Evolutionary conservation across 2,888 invertebrate species (phyloP).

Genomic region (Cataglyphis rosenhaueri): DNA sequence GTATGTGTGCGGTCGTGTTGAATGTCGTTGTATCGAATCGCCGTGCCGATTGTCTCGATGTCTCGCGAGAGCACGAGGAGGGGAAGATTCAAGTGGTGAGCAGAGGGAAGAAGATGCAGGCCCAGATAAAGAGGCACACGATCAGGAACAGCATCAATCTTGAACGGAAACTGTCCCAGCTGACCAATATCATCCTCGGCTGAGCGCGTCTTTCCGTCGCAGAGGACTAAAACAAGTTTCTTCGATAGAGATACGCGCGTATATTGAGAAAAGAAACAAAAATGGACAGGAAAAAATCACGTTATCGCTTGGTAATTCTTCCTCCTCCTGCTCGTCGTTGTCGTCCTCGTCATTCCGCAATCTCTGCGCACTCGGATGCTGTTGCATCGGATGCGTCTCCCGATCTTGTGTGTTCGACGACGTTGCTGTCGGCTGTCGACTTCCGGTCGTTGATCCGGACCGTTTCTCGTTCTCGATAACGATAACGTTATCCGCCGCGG

Average conservation of each 20-base stretch:
- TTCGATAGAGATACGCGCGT: not conserved
- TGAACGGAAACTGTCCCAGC: slow-evolving; percentile 86
- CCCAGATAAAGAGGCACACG: slow-evolving; percentile 85
- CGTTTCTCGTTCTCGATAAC: not conserved
- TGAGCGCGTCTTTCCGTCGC: slow-evolving; percentile 60
- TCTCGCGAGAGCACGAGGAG: not conserved
- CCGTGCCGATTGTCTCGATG: slow-evolving; percentile 23
- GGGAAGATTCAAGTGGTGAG: slow-evolving; percentile 47
- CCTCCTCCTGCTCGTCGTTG: slow-evolving; percentile 66
- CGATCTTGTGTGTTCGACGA: slow-evolving; percentile 53
- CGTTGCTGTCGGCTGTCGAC: not conserved
- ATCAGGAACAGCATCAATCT: slow-evolving; percentile 83
- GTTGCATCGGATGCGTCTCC: slow-evolving; percentile 72
- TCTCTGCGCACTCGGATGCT: slow-evolving; percentile 69
- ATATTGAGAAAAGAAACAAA: not conserved
- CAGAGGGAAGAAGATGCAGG: slow-evolving; percentile 86
- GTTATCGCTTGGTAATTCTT: slow-evolving; percentile 59
- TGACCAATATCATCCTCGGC: slow-evolving; percentile 81
- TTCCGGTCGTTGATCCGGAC: not conserved
- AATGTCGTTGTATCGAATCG: slow-evolving; percentile 30
- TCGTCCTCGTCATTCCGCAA: slow-evolving; percentile 69
- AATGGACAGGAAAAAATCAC: slow-evolving; percentile 61
- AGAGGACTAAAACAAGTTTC: slow-evolving; percentile 63
- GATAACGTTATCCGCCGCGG: not conserved
- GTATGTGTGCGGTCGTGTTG: slow-evolving; percentile 28